Evolutionary conservation across 1,140 invertebrate species (phyloP).

Genomic region (Limonius californicus): DNA sequence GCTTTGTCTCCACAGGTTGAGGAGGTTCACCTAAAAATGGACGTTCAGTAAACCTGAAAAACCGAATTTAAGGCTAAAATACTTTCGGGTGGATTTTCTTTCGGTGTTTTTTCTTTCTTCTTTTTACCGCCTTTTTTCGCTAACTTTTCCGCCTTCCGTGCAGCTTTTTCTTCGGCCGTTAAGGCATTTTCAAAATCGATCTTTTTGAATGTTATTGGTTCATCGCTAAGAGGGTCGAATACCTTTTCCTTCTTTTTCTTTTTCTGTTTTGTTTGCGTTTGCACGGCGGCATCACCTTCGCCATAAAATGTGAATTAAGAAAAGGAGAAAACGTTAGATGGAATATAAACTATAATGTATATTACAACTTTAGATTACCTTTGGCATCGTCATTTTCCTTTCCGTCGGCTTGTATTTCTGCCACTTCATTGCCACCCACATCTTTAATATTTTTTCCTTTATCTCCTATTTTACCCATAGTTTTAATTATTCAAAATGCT

Average conservation of each 20-base stretch:
- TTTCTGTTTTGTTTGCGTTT: conserved; percentile 5
- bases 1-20: too few relatives aligned
- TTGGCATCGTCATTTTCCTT: neutral
- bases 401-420: neutral
- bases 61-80: too few relatives aligned
- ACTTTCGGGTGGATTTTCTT: neutral
- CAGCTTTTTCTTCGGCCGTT: conserved; percentile 16
- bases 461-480: too few relatives aligned
- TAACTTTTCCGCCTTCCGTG: conserved; percentile 5
- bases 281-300: too few relatives aligned
- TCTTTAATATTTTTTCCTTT: too few relatives aligned
- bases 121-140: conserved; percentile 2
- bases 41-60: too few relatives aligned
- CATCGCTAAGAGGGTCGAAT: conserved; percentile 2
- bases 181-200: conserved; percentile 6
- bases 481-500: too few relatives aligned
- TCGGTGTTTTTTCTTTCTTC: neutral
- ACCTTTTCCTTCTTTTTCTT: neutral
- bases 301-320: too few relatives aligned
- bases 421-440: too few relatives aligned
- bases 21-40: too few relatives aligned
- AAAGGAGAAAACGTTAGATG: too few relatives aligned
- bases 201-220: conserved; percentile 12
- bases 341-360: too few relatives aligned
- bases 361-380: neutral